A percentile compares a stretch with the other conserved stretches of the same genome.
phyloP scores from a whole-genome alignment of 2,797 vertebrate species.

The Leptatherina wallacei region DNA sequence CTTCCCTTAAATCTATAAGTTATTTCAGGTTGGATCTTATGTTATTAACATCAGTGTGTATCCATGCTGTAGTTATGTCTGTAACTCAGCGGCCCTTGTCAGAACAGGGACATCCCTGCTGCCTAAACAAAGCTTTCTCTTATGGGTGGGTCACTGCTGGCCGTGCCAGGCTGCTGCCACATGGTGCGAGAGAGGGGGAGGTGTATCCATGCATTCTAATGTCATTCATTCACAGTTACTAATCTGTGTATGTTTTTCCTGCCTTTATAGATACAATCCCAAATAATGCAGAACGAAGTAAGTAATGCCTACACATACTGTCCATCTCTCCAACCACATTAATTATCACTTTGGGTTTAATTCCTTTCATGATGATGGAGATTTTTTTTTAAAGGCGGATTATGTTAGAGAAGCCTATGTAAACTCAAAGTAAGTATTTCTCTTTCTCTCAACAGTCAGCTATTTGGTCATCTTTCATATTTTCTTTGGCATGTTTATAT shows the following conservation, averaged over 20 bases:
- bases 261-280: conserved; percentile 89
- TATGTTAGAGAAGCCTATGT: background rate
- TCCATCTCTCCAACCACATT: background rate
- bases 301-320: conserved; percentile 45
- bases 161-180: conserved; percentile 80
- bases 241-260: conserved; percentile 37
- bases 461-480: conserved; percentile 96
- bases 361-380: background rate
- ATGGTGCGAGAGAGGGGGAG: conserved; percentile 54
- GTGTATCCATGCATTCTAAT: conserved; percentile 42
- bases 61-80: conserved; percentile 36
- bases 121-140: conserved; percentile 78
- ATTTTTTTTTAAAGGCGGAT: background rate
- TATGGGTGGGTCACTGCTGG: conserved; percentile 68
- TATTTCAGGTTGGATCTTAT: conserved; percentile 21
- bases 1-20: too few relatives aligned
- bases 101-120: conserved; percentile 72
- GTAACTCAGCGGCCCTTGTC: conserved; percentile 41
- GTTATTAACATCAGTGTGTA: conserved; percentile 14
- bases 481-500: conserved; percentile 93
- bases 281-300: conserved; percentile 91
- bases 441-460: conserved; percentile 85
- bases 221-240: conserved; percentile 25
- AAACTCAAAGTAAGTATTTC: background rate
- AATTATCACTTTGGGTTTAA: background rate